phyloP scores from a whole-genome alignment of 2,888 invertebrate genomes.

The Sepiola atlantica region DNA sequence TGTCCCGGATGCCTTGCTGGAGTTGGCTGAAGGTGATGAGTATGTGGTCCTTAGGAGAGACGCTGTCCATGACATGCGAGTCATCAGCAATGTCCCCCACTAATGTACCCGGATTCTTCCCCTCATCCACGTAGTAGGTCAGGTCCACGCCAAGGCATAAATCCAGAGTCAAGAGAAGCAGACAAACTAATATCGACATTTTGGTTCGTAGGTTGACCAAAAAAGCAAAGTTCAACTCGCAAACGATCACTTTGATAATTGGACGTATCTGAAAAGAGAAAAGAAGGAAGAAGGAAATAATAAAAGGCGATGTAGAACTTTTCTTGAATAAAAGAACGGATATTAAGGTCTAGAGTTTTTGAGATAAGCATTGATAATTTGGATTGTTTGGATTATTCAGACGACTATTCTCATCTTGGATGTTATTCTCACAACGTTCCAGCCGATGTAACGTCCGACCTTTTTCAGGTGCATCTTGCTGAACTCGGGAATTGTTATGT shows the following conservation, averaged over 20 bases:
- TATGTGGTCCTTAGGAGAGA: not conserved
- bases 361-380: too few species aligned
- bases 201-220: not conserved
- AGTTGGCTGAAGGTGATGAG: conserved; percentile 12
- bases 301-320: too few species aligned
- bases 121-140: not conserved
- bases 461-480: too few species aligned
- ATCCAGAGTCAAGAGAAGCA: not conserved
- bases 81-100: conserved; percentile 10
- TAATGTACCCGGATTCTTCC: not conserved
- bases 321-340: too few species aligned
- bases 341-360: too few species aligned
- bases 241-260: not conserved
- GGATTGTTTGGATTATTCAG: too few species aligned
- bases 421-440: too few species aligned
- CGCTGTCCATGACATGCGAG: not conserved
- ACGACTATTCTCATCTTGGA: too few species aligned
- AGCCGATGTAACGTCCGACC: too few species aligned
- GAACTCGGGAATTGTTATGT: too few species aligned
- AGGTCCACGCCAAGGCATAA: not conserved
- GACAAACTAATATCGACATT: not conserved
- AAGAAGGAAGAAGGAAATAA: not conserved
- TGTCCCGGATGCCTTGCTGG: not conserved
- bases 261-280: not conserved
- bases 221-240: not conserved